Evolutionary conservation across 2,797 vertebrate genomes (phyloP).

Genomic region (Epinephelus awoara): DNA sequence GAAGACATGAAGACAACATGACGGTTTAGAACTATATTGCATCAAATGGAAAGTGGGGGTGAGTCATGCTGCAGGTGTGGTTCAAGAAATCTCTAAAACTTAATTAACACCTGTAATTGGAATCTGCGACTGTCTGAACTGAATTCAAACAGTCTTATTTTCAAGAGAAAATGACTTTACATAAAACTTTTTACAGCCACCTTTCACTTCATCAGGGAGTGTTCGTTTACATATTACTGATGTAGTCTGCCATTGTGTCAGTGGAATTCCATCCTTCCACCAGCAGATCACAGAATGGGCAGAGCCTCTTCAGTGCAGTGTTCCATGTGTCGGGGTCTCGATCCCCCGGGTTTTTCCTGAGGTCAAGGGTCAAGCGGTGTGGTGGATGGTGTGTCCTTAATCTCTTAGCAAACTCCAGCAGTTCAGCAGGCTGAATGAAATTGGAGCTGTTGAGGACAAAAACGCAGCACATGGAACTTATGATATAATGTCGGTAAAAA

Average conservation of each 20-base stretch:
- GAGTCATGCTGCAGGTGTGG: neutral
- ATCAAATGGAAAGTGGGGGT: neutral
- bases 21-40: no score
- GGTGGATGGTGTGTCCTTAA: constrained; percentile 79
- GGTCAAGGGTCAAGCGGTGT: constrained; percentile 85
- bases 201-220: neutral
- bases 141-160: neutral
- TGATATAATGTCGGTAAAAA: neutral
- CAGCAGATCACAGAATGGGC: constrained; percentile 83
- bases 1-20: no score
- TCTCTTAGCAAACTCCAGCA: constrained; percentile 89
- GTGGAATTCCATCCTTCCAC: constrained; percentile 88
- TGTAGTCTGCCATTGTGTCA: constrained; percentile 90
- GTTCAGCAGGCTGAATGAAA: constrained; percentile 92
- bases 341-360: constrained; percentile 91
- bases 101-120: neutral
- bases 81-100: neutral
- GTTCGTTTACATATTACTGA: constrained; percentile 72
- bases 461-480: neutral
- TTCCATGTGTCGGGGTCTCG: constrained; percentile 87
- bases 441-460: constrained; percentile 88
- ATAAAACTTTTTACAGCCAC: neutral
- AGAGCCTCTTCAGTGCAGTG: constrained; percentile 85
- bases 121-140: neutral
- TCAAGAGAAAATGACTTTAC: neutral